phyloP scores from a whole-genome alignment of 2,113 vertebrate species.

The Athene cunicularia region DNA sequence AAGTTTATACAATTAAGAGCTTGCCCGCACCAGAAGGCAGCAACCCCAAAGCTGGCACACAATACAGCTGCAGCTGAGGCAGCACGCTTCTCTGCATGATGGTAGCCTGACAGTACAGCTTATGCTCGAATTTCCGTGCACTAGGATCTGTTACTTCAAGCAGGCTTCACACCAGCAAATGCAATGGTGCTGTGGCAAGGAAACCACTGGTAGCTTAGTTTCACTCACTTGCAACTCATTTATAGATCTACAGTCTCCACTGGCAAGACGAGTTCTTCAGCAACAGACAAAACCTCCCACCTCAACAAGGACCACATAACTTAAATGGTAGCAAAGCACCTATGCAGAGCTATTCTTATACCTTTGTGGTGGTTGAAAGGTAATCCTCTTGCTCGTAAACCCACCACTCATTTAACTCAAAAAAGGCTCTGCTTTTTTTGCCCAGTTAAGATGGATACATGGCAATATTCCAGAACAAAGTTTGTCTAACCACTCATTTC shows the following conservation, averaged over 20 bases:
- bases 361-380: neutral
- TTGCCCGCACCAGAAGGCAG: neutral
- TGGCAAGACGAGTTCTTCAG: neutral
- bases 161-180: neutral
- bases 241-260: neutral
- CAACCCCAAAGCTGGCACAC: neutral
- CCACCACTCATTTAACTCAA: neutral
- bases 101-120: neutral
- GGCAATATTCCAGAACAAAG: neutral
- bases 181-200: neutral
- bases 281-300: neutral
- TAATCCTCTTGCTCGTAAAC: neutral
- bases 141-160: neutral
- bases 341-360: neutral
- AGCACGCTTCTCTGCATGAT: neutral
- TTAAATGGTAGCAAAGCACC: neutral
- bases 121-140: neutral
- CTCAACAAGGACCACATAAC: neutral
- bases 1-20: neutral
- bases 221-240: neutral
- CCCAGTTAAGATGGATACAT: neutral
- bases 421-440: neutral
- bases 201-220: neutral
- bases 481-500: neutral
- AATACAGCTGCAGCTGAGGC: fast-evolving